A percentile compares a stretch with the other conserved stretches of the same genome.
Evolutionary conservation across 2,797 vertebrate genomes (phyloP).

Genomic region (Ispidina picta): DNA sequence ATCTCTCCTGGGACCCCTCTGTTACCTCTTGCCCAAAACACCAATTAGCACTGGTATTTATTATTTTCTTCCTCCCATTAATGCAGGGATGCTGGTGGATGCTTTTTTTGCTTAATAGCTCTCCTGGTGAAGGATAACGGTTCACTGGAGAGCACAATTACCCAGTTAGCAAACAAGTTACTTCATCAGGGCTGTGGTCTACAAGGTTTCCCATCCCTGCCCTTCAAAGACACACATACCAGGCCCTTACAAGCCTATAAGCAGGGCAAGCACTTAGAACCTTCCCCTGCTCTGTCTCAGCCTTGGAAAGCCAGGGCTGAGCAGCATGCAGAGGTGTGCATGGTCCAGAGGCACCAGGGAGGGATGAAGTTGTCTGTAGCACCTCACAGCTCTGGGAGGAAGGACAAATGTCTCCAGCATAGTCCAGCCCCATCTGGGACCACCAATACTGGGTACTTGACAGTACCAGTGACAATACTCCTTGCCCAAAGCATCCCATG

Average conservation of each 20-base stretch:
- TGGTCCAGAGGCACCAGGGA: background rate
- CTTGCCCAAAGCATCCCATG: background rate
- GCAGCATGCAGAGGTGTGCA: background rate
- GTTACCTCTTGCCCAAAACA: background rate
- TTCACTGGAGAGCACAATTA: background rate
- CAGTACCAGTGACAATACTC: background rate
- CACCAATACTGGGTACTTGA: background rate
- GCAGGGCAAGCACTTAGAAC: background rate
- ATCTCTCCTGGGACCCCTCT: background rate
- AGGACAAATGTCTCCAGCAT: background rate
- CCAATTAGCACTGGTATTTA: background rate
- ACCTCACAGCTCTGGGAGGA: background rate
- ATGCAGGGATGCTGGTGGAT: background rate
- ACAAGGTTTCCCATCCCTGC: background rate
- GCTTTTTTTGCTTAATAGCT: background rate
- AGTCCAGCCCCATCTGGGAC: background rate
- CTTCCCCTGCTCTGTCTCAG: background rate
- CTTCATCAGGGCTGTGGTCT: background rate
- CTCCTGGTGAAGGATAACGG: background rate
- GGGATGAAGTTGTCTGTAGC: background rate
- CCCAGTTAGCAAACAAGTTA: background rate
- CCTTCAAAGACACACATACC: background rate
- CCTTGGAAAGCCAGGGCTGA: background rate
- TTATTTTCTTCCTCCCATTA: background rate
- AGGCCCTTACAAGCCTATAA: background rate